A percentile compares a stretch with the other conserved stretches of the same genome.
These are phyloP conservation scores for Heliconius himera DNA, from an alignment of 1,140 invertebrate genomes.

Conservation along the genomic window DNA sequence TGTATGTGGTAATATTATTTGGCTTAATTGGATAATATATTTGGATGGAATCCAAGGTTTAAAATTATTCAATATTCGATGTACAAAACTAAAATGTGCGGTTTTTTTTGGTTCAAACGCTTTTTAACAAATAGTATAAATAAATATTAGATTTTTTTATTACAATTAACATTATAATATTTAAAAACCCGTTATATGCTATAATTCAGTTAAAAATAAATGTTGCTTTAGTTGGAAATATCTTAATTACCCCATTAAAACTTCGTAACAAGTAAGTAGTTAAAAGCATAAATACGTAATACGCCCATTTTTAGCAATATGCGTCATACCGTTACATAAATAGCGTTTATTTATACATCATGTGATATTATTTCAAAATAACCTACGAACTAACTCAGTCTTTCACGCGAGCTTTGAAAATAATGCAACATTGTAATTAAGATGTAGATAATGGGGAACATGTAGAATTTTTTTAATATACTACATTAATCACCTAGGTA, in stretches of 20 bases:
- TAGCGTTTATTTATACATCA: neutral
- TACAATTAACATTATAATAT: too few relatives aligned
- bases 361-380: conserved; percentile 26
- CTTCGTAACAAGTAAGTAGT: neutral
- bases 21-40: too few relatives aligned
- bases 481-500: conserved; percentile 25
- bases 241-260: neutral
- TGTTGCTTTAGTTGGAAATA: neutral
- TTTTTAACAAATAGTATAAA: too few relatives aligned
- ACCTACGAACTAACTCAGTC: neutral
- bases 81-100: too few relatives aligned
- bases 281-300: neutral
- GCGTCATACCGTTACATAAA: conserved; percentile 12
- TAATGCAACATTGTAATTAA: conserved; percentile 39
- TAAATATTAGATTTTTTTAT: too few relatives aligned
- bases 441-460: conserved; percentile 29
- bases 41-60: too few relatives aligned
- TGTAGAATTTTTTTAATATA: conserved; percentile 17
- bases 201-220: neutral
- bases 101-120: too few relatives aligned
- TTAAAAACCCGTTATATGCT: neutral
- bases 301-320: neutral
- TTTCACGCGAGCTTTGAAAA: conserved; percentile 31
- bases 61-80: too few relatives aligned
- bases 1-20: too few relatives aligned